Evolutionary conservation across 2,113 vertebrate species (phyloP).

Genomic region (Cyphomyrus discorhynchus): DNA sequence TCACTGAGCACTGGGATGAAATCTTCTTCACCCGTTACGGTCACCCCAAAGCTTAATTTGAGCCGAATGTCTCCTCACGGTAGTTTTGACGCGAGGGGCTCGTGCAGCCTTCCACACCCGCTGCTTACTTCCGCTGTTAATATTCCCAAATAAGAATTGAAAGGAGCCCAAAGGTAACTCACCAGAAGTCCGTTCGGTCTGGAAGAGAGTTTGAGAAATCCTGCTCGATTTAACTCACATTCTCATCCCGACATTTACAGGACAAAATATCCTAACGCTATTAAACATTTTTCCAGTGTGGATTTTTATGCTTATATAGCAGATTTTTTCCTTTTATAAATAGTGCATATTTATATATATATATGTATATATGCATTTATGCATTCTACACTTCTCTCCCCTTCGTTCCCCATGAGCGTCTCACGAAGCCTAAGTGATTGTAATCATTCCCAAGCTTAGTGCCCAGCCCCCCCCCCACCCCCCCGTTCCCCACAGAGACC

Average conservation of each 20-base stretch:
- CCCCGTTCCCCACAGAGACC: slow-evolving; percentile 34
- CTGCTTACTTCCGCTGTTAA: neutral
- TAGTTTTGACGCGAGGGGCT: neutral
- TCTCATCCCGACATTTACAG: neutral
- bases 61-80: neutral
- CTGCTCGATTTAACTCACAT: neutral
- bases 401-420: neutral
- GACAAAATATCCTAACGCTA: neutral
- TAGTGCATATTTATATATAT: neutral
- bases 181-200: neutral
- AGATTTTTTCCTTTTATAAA: neutral
- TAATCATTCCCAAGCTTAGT: slow-evolving; percentile 45
- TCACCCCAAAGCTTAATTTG: slow-evolving; percentile 7
- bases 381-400: neutral
- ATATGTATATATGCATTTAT: neutral
- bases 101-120: neutral
- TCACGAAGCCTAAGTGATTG: slow-evolving; percentile 42
- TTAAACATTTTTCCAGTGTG: neutral
- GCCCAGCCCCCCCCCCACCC: slow-evolving; percentile 37
- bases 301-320: neutral
- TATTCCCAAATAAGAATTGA: neutral
- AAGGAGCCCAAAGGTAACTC: neutral
- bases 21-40: neutral
- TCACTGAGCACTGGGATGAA: neutral
- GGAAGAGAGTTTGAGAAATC: neutral